phyloP scores from a whole-genome alignment of 2,113 vertebrate species.

The Tetrao urogallus region DNA sequence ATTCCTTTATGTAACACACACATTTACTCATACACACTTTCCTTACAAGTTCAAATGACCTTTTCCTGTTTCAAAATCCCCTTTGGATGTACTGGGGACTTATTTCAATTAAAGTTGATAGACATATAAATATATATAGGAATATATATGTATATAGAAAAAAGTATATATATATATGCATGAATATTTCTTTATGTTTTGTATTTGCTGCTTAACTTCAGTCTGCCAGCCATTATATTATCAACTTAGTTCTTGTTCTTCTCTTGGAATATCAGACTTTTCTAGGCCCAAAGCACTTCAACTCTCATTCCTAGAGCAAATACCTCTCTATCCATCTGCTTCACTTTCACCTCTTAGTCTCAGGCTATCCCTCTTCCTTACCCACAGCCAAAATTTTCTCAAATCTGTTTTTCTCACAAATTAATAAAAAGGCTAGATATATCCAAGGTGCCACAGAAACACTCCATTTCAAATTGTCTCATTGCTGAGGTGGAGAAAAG shows the following conservation, averaged over 20 bases:
- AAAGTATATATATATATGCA: rapidly evolving
- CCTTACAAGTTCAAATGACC: neutral
- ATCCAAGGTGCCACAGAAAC: neutral
- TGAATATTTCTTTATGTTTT: neutral
- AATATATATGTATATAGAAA: neutral
- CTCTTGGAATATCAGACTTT: neutral
- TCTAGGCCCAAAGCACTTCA: neutral
- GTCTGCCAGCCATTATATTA: neutral
- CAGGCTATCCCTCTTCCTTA: neutral
- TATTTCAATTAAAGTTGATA: neutral
- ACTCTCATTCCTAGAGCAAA: neutral
- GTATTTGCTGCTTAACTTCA: neutral
- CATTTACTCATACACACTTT: neutral
- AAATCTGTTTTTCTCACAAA: neutral
- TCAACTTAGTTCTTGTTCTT: neutral
- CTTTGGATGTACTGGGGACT: neutral
- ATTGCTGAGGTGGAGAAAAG: neutral
- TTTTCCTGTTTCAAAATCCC: neutral
- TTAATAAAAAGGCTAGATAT: neutral
- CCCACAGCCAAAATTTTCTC: neutral
- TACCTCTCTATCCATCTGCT: neutral
- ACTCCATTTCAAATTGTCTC: neutral
- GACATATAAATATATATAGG: no score
- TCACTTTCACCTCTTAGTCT: neutral
- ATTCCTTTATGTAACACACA: neutral